Base-by-base conservation (phyloP, 2,113 vertebrate genomes). In the Hippocampus barbouri region DNA sequence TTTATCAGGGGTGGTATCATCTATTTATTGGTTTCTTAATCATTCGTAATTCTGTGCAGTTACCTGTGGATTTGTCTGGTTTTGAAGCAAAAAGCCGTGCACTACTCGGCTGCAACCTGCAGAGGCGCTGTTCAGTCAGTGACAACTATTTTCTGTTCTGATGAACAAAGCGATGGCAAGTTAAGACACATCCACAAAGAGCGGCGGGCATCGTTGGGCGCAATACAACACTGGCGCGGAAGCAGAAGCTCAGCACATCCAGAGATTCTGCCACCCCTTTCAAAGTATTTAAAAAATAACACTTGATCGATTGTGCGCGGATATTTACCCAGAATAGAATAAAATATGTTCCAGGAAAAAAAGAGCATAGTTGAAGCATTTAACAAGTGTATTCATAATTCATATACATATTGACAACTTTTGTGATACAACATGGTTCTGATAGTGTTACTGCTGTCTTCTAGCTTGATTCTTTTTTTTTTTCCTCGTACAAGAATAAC, bases 321-420 rank as follows among this genome's bases (percentile, higher is more conserved):
- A 27, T 64, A 41, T 64, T 64, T 38, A 8, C 41, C 12, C 5
- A 47, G 12, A 16, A 2, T 8, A 16, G 1, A 66, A 45, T 20
- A 66, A 45, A 66, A 11, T 1, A 62, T 41, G 10, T 30, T 16
- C 38, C 20, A 16, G 41, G 11, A 86, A 85, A 61, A 67, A 70
- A 77, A 70, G 73, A 74, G 73, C 61, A 47, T 69, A 68, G n/a
- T 79, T 88, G 80, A 81, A 80, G 81, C 78, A 79, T 90, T 84
- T 88, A 87, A 38, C 34, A 38, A 85, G 88, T 92, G 91, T 92
- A 92, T 93, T 93, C 87, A 91, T 92, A 90, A 90, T 91, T 92
- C 91, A 92, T 92, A 92, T 91, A 91, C 92, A 94, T 91, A 91
- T 91, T 80, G 88, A 93, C 92, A 93, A 79, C 79, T 89, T 88